A percentile compares a stretch with the other conserved stretches of the same genome.
These are phyloP conservation scores for Daboia siamensis DNA, from an alignment of 2,113 vertebrate species.

Conservation along the genomic window DNA sequence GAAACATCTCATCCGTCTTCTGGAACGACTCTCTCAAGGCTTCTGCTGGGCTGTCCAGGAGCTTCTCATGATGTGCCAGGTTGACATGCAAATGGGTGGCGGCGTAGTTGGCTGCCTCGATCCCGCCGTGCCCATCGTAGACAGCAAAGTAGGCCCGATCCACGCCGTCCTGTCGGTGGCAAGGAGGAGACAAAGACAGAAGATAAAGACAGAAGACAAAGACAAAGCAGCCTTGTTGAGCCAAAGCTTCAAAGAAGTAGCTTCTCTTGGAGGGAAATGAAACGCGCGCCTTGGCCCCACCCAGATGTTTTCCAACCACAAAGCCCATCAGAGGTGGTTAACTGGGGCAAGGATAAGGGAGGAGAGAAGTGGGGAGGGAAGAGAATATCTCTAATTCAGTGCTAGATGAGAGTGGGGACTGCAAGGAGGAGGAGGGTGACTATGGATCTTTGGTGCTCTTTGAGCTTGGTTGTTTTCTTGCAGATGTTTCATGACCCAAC, in stretches of 20 bases:
- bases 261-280: not conserved
- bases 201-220: not conserved
- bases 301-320: not conserved
- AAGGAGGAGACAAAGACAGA: not conserved
- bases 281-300: not conserved
- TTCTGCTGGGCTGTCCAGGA: conserved; percentile 68
- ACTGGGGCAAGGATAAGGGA: not conserved
- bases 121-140: conserved; percentile 92
- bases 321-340: not conserved
- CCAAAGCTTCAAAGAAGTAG: not conserved
- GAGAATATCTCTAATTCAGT: not conserved
- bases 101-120: conserved; percentile 85
- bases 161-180: conserved; percentile 69
- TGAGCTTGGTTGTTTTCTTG: not conserved
- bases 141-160: conserved; percentile 86
- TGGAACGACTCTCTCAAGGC: conserved; percentile 83
- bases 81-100: conserved; percentile 83
- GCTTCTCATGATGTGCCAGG: conserved; percentile 71
- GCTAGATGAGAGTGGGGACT: no score
- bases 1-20: conserved; percentile 86
- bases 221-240: not conserved
- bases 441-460: not conserved
- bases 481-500: not conserved
- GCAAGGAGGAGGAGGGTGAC: no score
- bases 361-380: not conserved